Evolutionary conservation across 1,140 invertebrate genomes (phyloP).

Genomic region (Hyposmocoma kahamanoa): DNA sequence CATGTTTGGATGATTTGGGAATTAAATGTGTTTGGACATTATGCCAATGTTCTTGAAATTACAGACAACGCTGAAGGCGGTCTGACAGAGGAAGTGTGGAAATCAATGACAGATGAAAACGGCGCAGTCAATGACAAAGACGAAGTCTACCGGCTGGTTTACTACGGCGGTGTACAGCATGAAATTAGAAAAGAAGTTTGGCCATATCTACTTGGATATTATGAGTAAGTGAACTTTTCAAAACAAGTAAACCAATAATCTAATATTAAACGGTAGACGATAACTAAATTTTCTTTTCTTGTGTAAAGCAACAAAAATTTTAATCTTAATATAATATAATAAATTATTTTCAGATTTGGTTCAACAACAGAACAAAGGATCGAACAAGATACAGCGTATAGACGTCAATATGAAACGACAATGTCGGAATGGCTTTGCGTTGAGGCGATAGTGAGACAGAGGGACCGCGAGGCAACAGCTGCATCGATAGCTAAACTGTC

Average conservation of each 20-base stretch:
- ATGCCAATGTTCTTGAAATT: no score
- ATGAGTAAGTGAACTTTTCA: constrained; percentile 67
- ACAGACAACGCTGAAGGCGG: constrained; percentile 75
- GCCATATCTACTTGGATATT: constrained; percentile 93
- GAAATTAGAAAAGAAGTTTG: constrained; percentile 89
- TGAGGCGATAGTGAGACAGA: constrained; percentile 91
- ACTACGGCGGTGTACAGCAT: constrained; percentile 89
- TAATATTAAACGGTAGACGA: no score
- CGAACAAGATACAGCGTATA: constrained; percentile 79
- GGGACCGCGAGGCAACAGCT: constrained; percentile 83
- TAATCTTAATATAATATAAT: background rate
- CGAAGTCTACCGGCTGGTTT: constrained; percentile 88
- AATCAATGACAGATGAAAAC: constrained; percentile 73
- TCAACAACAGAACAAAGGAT: constrained; percentile 81
- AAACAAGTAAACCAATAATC: background rate
- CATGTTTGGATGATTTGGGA: no score
- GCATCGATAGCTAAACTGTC: constrained; percentile 78
- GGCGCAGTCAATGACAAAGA: constrained; percentile 77
- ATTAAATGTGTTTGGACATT: no score
- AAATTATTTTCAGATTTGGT: constrained; percentile 75
- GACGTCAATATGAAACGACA: constrained; percentile 87
- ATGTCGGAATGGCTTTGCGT: constrained; percentile 97
- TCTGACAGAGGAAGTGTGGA: constrained; percentile 82
- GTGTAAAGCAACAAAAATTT: background rate
- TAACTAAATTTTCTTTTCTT: background rate